Evolutionary conservation across 2,113 vertebrate species (phyloP).

Genomic region (Toxotes chatareus): DNA sequence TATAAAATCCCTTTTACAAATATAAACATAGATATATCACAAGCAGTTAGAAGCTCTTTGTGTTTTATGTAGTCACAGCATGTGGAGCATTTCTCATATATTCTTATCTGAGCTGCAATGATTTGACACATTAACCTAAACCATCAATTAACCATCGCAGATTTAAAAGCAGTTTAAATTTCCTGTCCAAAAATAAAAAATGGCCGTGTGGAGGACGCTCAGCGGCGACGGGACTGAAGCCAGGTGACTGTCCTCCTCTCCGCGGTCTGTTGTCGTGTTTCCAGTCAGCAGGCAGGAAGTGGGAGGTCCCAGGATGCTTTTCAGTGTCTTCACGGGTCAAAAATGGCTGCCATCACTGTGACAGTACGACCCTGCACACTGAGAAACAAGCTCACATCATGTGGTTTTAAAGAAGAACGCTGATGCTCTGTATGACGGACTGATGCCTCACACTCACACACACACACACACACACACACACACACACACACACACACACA

Average conservation of each 20-base stretch:
- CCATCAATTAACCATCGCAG: not conserved
- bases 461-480: too few relatives aligned
- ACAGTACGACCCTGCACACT: not conserved
- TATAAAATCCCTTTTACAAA: too few relatives aligned
- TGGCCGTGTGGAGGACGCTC: not conserved
- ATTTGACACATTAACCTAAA: too few relatives aligned
- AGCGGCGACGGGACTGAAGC: not conserved
- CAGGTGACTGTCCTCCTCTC: not conserved
- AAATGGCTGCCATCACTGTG: not conserved
- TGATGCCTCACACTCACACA: not conserved
- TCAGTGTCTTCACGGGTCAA: slow-evolving; percentile 46
- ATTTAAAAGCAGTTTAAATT: too few relatives aligned
- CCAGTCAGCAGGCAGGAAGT: slow-evolving; percentile 21
- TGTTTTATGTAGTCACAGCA: too few relatives aligned
- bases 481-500: not conserved
- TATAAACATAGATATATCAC: too few relatives aligned
- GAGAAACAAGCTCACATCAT: not conserved
- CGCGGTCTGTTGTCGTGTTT: slow-evolving; percentile 27
- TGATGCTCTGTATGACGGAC: not conserved
- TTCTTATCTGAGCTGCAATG: too few relatives aligned
- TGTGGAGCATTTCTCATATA: too few relatives aligned
- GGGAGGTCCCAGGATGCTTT: slow-evolving; percentile 31
- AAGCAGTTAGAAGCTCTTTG: too few relatives aligned
- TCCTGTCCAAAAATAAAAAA: not conserved
- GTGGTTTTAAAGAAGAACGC: not conserved